Conservation (phyloP, 2,888 invertebrate genomes). For the Agonopterix subpropinquella region DNA sequence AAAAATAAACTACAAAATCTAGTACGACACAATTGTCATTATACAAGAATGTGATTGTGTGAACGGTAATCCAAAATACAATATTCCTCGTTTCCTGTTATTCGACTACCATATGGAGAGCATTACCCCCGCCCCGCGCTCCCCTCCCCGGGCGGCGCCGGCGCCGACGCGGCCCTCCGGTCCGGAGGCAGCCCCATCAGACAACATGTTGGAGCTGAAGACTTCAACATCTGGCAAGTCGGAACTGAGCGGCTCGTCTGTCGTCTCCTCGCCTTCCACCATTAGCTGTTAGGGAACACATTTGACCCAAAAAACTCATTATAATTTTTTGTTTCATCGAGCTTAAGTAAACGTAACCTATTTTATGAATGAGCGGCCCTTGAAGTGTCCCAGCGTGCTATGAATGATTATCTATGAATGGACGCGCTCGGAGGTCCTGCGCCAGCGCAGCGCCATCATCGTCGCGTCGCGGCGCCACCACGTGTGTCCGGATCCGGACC, state of each 20-base stretch:
- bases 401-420: slow-evolving; percentile 40
- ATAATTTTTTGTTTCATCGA: slow-evolving; percentile 35
- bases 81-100: slow-evolving; percentile 38
- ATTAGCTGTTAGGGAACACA: slow-evolving; percentile 36
- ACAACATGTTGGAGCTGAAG: not conserved
- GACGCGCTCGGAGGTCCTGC: slow-evolving; percentile 8
- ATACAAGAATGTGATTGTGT: too few relatives aligned
- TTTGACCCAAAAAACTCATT: slow-evolving; percentile 37
- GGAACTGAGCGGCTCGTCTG: slow-evolving; percentile 39
- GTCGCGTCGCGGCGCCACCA: not conserved
- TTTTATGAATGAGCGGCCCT: slow-evolving; percentile 47
- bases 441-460: not conserved
- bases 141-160: slow-evolving; percentile 10
- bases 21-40: too few relatives aligned
- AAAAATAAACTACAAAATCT: too few relatives aligned
- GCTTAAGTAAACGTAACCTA: slow-evolving; percentile 25
- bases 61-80: slow-evolving; percentile 24
- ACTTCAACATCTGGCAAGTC: slow-evolving; percentile 40
- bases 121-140: slow-evolving; percentile 10
- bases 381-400: slow-evolving; percentile 40
- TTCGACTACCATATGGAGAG: slow-evolving; percentile 34
- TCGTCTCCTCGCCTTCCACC: slow-evolving; percentile 26
- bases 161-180: not conserved
- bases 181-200: slow-evolving; percentile 17
- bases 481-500: not conserved